Evolutionary conservation across 2,113 vertebrate genomes (phyloP), one percentile per base, ranked within the genome.

Genomic region (Conger conger): DNA sequence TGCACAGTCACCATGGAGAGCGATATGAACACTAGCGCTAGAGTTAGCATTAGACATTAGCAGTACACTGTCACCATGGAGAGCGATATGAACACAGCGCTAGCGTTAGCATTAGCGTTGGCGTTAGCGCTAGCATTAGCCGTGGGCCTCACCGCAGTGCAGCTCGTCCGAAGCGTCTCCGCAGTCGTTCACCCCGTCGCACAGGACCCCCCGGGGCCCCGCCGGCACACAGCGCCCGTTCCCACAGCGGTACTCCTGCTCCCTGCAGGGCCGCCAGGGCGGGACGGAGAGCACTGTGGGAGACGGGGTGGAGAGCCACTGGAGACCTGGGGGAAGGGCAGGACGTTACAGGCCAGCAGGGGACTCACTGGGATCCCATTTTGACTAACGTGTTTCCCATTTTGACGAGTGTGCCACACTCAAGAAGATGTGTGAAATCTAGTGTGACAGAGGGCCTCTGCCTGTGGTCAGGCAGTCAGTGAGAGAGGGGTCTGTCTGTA

Each of bases 81-180:
- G 45, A 50, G 45, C 15, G 15, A 50, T 50, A 50, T 50, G 45
- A 50, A 50, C 45, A 50, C 45, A 11, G 45, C 45, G 8, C 63
- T 73, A n/a, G 18, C 38, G 11, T 3, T 20, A 11, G 3, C 77
- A 6, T 16, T 20, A 20, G n/a, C 13, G 27, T 23, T 13, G 15
- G 42, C n/a, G n/a, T n/a, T n/a, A n/a, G n/a, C n/a, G n/a, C n/a
- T n/a, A n/a, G n/a, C n/a, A n/a, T n/a, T n/a, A n/a, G n/a, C n/a
- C n/a, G n/a, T n/a, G n/a, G n/a, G n/a, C n/a, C n/a, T n/a, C n/a
- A n/a, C n/a, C n/a, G n/a, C n/a, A 96, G 86, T 87, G 86, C 5
- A 86, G 83, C 88, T 96, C 96, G 36, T 96, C 96, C 0, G 96
- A 95, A 63, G 91, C 91, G 80, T 96, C 96, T 0, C 95, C 95